Conservation (phyloP, 2,888 invertebrate genomes). For the Brenthis daphne region DNA sequence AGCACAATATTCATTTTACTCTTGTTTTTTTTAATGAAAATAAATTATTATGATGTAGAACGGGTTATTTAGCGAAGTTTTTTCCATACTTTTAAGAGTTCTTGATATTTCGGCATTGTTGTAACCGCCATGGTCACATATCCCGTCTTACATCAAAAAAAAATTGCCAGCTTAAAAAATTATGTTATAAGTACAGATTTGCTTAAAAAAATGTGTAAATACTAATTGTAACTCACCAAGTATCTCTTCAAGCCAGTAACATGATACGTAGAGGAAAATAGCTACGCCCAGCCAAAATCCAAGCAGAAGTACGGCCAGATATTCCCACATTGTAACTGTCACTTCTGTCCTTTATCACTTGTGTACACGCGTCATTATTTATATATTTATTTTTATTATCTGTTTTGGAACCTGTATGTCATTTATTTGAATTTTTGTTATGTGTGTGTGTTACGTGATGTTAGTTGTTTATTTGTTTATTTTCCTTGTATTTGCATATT, state of each 20-base stretch:
- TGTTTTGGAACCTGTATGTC: not conserved
- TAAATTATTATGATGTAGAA: no score
- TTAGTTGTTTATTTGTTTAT: not conserved
- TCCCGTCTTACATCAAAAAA: no score
- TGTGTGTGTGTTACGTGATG: no score
- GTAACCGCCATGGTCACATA: no score
- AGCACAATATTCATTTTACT: no score
- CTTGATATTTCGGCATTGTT: no score
- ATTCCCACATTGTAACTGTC: conserved; percentile 68
- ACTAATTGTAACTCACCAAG: conserved; percentile 77
- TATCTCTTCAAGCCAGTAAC: conserved; percentile 83
- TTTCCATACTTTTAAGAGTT: no score
- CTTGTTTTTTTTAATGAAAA: no score
- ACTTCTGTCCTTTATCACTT: conserved; percentile 17
- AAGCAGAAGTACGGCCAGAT: conserved; percentile 68
- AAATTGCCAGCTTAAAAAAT: not conserved
- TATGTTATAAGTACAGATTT: not conserved
- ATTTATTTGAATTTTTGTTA: not conserved
- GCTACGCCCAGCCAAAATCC: conserved; percentile 79
- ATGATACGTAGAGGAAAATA: conserved; percentile 77
- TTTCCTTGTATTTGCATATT: no score
- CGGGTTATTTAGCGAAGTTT: no score
- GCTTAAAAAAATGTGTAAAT: not conserved
- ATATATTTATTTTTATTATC: not conserved
- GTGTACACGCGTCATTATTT: conserved; percentile 12